These are phyloP conservation scores for Ips nitidus DNA, from an alignment of 1,140 invertebrate species.

Conservation along the genomic window DNA sequence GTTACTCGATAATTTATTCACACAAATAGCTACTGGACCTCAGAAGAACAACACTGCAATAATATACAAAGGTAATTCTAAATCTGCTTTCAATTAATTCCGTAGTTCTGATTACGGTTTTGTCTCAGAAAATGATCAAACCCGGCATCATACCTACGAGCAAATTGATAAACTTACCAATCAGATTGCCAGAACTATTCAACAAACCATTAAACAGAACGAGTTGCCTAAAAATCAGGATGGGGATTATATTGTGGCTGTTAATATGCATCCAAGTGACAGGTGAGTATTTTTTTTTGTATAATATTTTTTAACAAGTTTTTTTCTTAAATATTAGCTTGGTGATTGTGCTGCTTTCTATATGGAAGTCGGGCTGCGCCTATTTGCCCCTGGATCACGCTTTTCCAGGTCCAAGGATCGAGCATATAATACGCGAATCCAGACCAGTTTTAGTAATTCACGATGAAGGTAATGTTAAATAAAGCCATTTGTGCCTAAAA, in stretches of 20 bases:
- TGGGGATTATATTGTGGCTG: conserved; percentile 69
- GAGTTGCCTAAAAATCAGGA: conserved; percentile 58
- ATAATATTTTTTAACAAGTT: conserved; percentile 5
- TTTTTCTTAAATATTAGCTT: conserved; percentile 52
- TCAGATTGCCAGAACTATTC: conserved; percentile 40
- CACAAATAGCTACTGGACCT: conserved; percentile 38
- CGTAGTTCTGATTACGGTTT: not conserved
- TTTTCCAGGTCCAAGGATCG: conserved; percentile 71
- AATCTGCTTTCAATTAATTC: not conserved
- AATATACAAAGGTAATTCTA: conserved; percentile 46
- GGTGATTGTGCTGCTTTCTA: conserved; percentile 67
- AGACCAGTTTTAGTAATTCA: conserved; percentile 70
- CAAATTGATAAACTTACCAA: conserved; percentile 43
- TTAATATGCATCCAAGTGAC: conserved; percentile 75
- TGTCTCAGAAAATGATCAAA: conserved; percentile 31
- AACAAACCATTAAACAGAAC: conserved; percentile 38
- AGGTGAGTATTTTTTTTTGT: conserved; percentile 5
- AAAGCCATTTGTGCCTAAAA: not conserved
- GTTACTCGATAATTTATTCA: conserved; percentile 42
- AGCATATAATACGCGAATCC: conserved; percentile 76
- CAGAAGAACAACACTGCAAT: conserved; percentile 42
- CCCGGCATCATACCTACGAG: conserved; percentile 38
- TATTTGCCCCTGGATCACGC: conserved; percentile 80
- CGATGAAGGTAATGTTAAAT: conserved; percentile 54
- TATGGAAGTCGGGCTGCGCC: conserved; percentile 79